Conservation (phyloP, 2,888 invertebrate species). For the Julus scandinavius region DNA sequence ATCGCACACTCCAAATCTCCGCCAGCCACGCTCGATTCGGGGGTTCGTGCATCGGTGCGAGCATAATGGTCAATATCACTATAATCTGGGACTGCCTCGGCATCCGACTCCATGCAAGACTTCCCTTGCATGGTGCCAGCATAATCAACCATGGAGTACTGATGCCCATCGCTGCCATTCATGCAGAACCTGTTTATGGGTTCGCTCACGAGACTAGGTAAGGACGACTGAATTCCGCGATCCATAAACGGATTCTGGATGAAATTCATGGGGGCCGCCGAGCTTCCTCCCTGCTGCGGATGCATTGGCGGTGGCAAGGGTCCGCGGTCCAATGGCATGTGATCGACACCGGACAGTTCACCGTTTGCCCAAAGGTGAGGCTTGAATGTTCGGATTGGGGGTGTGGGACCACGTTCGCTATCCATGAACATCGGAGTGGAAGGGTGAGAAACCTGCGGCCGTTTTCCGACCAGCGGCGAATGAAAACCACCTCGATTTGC, state of each 20-base stretch:
- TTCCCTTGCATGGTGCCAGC: constrained; percentile 37
- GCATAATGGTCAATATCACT: constrained; percentile 62
- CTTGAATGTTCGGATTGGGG: constrained; percentile 58
- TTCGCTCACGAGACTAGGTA: constrained; percentile 65
- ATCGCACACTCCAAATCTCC: constrained; percentile 60
- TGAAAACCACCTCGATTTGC: constrained; percentile 58
- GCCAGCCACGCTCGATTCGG: constrained; percentile 62
- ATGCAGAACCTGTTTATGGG: constrained; percentile 54
- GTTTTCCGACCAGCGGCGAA: constrained; percentile 59
- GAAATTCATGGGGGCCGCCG: constrained; percentile 44
- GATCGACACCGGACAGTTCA: constrained; percentile 25
- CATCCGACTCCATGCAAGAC: constrained; percentile 54
- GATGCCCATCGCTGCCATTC: constrained; percentile 49
- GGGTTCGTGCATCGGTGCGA: constrained; percentile 57
- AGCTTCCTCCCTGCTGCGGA: constrained; percentile 17
- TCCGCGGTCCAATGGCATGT: constrained; percentile 49
- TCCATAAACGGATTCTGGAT: constrained; percentile 65
- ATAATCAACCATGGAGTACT: constrained; percentile 44
- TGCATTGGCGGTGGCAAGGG: constrained; percentile 49
- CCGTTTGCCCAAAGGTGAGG: constrained; percentile 55
- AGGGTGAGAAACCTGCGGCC: constrained; percentile 58
- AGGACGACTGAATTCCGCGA: constrained; percentile 69
- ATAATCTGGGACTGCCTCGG: constrained; percentile 63
- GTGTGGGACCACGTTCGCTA: constrained; percentile 58
- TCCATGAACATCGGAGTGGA: constrained; percentile 58